Percentiles rank a stretch among this genome's conserved stretches.
Evolutionary conservation across 2,797 vertebrate genomes (phyloP).

Genomic region (Coluber constrictor): DNA sequence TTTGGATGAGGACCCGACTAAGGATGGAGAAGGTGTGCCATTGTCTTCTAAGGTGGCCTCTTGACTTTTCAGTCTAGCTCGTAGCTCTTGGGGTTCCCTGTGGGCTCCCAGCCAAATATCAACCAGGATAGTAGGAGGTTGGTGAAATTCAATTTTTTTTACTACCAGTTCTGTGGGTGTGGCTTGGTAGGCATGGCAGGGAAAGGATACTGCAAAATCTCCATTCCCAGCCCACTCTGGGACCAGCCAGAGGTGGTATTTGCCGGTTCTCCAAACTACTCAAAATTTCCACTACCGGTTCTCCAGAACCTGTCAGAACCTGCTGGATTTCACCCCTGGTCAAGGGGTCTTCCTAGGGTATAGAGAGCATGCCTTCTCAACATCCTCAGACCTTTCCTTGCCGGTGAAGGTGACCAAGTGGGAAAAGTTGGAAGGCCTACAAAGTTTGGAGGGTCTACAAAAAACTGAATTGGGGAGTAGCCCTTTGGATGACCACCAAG

Average conservation of each 20-base stretch:
- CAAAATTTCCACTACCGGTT: too few species aligned
- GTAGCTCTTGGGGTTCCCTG: not conserved
- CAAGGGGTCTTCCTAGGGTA: not conserved
- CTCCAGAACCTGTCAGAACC: too few species aligned
- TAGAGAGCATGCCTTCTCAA: not conserved
- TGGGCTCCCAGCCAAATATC: not conserved
- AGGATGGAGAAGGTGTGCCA: not conserved
- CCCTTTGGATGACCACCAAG: not conserved
- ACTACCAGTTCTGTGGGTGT: too few species aligned
- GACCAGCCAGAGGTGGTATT: too few species aligned
- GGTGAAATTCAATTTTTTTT: too few species aligned
- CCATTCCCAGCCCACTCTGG: too few species aligned
- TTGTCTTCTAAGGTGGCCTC: not conserved
- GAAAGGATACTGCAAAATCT: too few species aligned
- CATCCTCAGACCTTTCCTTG: accelerated
- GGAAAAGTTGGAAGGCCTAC: not conserved
- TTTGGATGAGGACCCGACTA: too few species aligned
- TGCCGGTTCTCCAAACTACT: too few species aligned
- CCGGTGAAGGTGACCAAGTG: not conserved
- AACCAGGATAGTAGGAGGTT: not conserved
- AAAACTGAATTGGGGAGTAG: not conserved
- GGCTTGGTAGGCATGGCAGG: too few species aligned
- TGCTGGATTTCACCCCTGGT: too few species aligned
- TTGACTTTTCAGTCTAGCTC: not conserved
- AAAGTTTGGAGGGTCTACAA: not conserved